A percentile compares a stretch with the other conserved stretches of the same genome.
phyloP scores from a whole-genome alignment of 2,797 vertebrate species.

The Luscinia megarhynchos region DNA sequence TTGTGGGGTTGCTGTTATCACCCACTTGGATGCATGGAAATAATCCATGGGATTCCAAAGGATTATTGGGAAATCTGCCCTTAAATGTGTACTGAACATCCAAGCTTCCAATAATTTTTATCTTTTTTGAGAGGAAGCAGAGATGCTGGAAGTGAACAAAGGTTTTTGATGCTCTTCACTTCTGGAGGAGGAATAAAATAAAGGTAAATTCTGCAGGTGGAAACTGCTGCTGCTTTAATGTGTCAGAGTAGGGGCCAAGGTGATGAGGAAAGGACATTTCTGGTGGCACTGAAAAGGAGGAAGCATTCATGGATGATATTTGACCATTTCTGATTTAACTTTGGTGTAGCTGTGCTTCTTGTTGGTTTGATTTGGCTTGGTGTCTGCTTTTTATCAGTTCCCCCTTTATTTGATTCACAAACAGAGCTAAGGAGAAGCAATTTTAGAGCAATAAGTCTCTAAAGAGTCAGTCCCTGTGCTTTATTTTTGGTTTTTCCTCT shows the following conservation, averaged over 20 bases:
- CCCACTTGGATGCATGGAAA: rapidly evolving
- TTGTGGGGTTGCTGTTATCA: not conserved
- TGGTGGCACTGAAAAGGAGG: not conserved
- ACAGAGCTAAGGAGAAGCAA: not conserved
- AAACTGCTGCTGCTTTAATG: not conserved
- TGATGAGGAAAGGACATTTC: not conserved
- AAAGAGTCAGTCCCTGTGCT: not conserved
- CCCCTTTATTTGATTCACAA: not conserved
- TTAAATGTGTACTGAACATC: not conserved
- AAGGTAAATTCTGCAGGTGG: not conserved
- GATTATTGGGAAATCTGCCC: rapidly evolving
- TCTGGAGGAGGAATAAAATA: not conserved
- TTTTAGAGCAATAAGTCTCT: not conserved
- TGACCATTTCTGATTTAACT: not conserved
- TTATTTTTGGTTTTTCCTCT: not conserved
- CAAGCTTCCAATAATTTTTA: rapidly evolving
- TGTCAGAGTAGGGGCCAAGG: not conserved
- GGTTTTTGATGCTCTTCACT: not conserved
- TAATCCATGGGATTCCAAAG: not conserved
- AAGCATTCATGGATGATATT: not conserved
- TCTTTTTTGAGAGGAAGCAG: not conserved
- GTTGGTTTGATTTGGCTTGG: not conserved
- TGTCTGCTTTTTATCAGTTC: not conserved
- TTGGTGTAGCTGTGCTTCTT: not conserved
- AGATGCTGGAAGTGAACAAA: not conserved